A percentile compares a stretch with the other conserved stretches of the same genome.
phyloP scores from a whole-genome alignment of 2,888 invertebrate species.

The Gisinianus flammeolus region DNA sequence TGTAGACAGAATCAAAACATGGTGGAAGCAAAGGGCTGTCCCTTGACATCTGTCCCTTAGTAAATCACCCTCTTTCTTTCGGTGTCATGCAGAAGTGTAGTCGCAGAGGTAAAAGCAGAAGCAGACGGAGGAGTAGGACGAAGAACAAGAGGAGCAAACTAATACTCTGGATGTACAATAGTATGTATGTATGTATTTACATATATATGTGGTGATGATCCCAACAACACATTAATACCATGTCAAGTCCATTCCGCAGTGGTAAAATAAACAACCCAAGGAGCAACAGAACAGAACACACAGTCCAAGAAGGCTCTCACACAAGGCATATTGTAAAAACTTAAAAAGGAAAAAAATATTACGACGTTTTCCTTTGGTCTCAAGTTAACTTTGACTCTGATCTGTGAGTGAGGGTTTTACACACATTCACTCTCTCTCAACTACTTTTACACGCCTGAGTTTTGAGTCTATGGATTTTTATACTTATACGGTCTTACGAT shows the following conservation, averaged over 20 bases:
- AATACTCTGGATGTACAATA: not conserved
- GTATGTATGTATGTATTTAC: not conserved
- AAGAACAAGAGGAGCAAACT: not conserved
- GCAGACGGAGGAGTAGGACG: not conserved
- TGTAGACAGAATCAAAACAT: not conserved
- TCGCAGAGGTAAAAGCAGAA: too few species aligned
- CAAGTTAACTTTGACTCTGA: not conserved
- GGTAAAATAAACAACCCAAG: slow-evolving; percentile 51
- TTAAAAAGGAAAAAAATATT: not conserved
- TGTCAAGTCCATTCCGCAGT: slow-evolving; percentile 50
- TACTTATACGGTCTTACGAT: too few species aligned
- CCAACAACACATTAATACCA: slow-evolving; percentile 29
- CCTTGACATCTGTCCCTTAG: slow-evolving; percentile 52
- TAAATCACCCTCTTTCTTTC: slow-evolving; percentile 44
- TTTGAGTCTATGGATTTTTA: too few species aligned
- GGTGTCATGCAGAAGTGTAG: slow-evolving; percentile 29
- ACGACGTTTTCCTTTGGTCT: not conserved
- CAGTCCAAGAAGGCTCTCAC: not conserved
- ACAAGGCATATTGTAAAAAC: not conserved
- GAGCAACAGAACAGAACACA: not conserved
- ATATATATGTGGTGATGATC: not conserved
- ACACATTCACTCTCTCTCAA: too few species aligned
- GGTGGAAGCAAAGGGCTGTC: slow-evolving; percentile 26
- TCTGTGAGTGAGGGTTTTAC: too few species aligned
- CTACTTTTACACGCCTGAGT: too few species aligned